Base-by-base conservation (phyloP, 2,113 vertebrate species). In the Lasiurus cinereus region DNA sequence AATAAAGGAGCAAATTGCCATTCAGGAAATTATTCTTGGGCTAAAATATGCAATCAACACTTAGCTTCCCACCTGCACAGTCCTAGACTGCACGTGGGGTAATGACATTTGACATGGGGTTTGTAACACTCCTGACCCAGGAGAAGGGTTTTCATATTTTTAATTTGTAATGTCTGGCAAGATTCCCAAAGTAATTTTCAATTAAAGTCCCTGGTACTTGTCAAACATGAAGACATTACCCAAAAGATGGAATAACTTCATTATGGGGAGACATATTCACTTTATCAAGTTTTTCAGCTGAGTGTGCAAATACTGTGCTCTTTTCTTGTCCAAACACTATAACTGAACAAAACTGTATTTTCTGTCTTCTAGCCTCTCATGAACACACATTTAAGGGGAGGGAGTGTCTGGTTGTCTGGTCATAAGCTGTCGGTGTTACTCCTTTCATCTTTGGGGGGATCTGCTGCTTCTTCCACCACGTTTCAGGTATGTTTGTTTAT, bases 131-230 rank as follows among this genome's bases (percentile, higher is more conserved):
- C 98, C 97, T 91, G 97, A 98, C 95, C 96, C 96, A 97, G 96
- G 96, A 97, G 98, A 95, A 95, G 84, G 98, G 97, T 96, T 98
- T 97, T 94, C 97, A 92, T 96, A 97, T 97, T 98, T 97, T 96
- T 95, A 94, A 97, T 98, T 97, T 97, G 96, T 97, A 98, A 97
- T 84, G 97, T 97, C 98, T 99, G 98, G 98, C 98, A 98, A 93
- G 93, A 98, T 95, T 98, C 98, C 98, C 98, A 87, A 96, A 98
- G 98, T 97, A 97, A 98, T 98, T 98, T 98, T 98, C 98, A 98
- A 98, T 98, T 98, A 98, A 98, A 98, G 98, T 97, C 90, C 98
- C 97, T 98, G 96, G 98, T 98, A 98, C 98, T 98, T 98, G 98
- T 98, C 98, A 98, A 98, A 98, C 94, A 94, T 73, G 95, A 98